These are phyloP conservation scores for Semicossyphus pulcher DNA, from an alignment of 2,113 vertebrate genomes.

Conservation along the genomic window DNA sequence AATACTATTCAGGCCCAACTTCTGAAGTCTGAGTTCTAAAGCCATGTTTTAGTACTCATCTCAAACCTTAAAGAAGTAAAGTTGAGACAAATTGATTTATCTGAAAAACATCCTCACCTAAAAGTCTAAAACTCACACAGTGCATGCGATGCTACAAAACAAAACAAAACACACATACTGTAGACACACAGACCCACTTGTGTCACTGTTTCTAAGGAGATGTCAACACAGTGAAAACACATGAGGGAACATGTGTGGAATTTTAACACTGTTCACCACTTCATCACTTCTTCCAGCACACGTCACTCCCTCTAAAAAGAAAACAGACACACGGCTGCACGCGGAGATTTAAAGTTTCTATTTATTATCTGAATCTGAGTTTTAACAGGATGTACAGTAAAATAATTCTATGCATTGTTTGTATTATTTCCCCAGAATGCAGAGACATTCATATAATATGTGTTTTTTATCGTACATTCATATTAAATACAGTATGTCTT, in stretches of 20 bases:
- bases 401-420: background rate
- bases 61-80: background rate
- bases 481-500: conserved; percentile 6
- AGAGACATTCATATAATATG: background rate
- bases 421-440: background rate
- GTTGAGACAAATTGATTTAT: background rate
- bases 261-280: conserved; percentile 52
- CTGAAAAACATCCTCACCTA: background rate
- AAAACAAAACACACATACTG: background rate
- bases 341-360: conserved; percentile 7
- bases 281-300: conserved; percentile 62
- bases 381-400: conserved; percentile 2
- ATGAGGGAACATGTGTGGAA: conserved; percentile 66
- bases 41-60: background rate
- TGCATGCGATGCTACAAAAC: background rate
- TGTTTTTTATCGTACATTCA: too few species aligned
- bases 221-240: conserved; percentile 79
- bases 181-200: conserved; percentile 1
- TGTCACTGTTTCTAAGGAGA: conserved; percentile 71
- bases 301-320: conserved; percentile 1
- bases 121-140: background rate
- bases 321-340: background rate
- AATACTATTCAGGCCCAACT: background rate
- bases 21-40: background rate
- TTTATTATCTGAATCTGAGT: conserved; percentile 34